phyloP scores from a whole-genome alignment of 2,888 invertebrate genomes.

The Cremastobaeus sp. region DNA sequence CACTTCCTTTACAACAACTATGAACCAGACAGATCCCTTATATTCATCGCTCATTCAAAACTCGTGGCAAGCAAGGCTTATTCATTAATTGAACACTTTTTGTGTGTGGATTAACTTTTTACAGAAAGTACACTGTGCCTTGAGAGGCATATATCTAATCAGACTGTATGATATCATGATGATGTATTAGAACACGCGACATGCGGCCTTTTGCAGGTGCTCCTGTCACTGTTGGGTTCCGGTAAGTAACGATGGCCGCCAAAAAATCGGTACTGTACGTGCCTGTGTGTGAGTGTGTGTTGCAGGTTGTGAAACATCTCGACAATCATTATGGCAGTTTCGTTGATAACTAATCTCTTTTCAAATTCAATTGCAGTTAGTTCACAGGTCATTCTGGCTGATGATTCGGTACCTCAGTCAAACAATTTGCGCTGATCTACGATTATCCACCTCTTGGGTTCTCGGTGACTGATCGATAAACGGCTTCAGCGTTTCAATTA shows the following conservation, averaged over 20 bases:
- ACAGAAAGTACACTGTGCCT: constrained; percentile 75
- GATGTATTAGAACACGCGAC: constrained; percentile 77
- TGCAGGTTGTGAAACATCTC: constrained; percentile 55
- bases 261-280: constrained; percentile 71
- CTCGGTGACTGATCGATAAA: constrained; percentile 51
- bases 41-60: constrained; percentile 56
- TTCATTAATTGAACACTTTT: constrained; percentile 70
- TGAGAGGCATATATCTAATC: constrained; percentile 74
- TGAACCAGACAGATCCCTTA: constrained; percentile 40
- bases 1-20: constrained; percentile 23
- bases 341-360: constrained; percentile 62
- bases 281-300: constrained; percentile 61
- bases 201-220: constrained; percentile 78
- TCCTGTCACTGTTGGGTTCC: constrained; percentile 68
- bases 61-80: constrained; percentile 60
- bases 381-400: constrained; percentile 70
- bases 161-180: constrained; percentile 77
- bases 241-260: constrained; percentile 78
- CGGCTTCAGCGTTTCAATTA: constrained; percentile 49
- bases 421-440: constrained; percentile 38
- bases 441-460: constrained; percentile 46
- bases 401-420: constrained; percentile 51
- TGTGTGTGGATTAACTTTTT: constrained; percentile 78
- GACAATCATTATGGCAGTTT: constrained; percentile 38
- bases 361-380: constrained; percentile 62